phyloP scores from a whole-genome alignment of 1,140 invertebrate genomes.

The Drosophila lini region DNA sequence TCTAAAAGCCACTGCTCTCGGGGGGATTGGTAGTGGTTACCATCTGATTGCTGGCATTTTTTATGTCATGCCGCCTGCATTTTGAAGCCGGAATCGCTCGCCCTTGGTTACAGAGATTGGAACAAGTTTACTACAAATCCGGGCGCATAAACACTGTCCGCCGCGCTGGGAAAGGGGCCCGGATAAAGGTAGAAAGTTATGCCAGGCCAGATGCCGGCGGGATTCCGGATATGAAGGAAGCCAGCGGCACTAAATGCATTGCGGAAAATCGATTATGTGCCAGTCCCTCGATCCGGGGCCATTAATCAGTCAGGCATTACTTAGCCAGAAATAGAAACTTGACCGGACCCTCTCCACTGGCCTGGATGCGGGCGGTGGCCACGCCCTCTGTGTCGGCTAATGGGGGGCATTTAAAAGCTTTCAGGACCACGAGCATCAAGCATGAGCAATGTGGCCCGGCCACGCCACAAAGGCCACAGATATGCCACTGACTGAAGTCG shows the following conservation, averaged over 20 bases:
- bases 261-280: conserved; percentile 42
- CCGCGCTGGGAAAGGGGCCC: background rate
- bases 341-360: conserved; percentile 1
- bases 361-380: conserved; percentile 18
- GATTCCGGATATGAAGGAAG: conserved; percentile 37
- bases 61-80: conserved; percentile 46
- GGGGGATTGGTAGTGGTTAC: conserved; percentile 47
- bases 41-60: conserved; percentile 66
- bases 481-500: conserved; percentile 7
- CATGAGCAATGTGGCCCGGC: conserved; percentile 39
- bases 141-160: conserved; percentile 31
- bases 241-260: conserved; percentile 31
- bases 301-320: conserved; percentile 53
- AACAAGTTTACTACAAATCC: conserved; percentile 62
- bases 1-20: conserved; percentile 40
- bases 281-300: conserved; percentile 20
- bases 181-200: conserved; percentile 29
- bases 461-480: conserved; percentile 49
- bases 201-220: conserved; percentile 12
- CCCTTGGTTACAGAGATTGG: conserved; percentile 64
- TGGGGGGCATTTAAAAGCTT: conserved; percentile 58
- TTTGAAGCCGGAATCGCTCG: conserved; percentile 33
- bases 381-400: conserved; percentile 30
- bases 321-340: conserved; percentile 50
- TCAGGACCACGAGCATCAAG: conserved; percentile 26